Percentiles rank a stretch among this genome's conserved stretches.
These are phyloP conservation scores for Scolopax mira DNA, from an alignment of 2,113 vertebrate species.

Conservation along the genomic window DNA sequence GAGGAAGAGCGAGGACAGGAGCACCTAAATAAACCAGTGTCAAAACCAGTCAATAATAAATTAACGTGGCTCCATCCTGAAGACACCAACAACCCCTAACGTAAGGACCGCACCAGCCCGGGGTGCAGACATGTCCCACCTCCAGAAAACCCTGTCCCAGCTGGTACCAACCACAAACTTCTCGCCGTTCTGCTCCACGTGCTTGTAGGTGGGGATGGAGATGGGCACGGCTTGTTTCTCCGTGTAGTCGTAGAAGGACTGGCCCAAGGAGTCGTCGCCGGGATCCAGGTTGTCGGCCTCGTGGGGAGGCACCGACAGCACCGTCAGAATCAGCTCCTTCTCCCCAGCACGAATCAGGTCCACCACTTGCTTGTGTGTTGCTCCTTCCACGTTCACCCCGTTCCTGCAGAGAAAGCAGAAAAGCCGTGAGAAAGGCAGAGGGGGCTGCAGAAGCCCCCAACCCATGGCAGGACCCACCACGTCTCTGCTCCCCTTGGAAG, in stretches of 20 bases:
- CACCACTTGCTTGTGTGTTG: conserved; percentile 98
- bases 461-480: not conserved
- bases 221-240: conserved; percentile 98
- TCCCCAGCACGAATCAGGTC: conserved; percentile 95
- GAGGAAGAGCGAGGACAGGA: not conserved
- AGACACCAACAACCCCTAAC: no score
- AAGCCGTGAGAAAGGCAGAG: conserved; percentile 32
- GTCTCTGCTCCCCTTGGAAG: fast-evolving
- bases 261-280: conserved; percentile 86
- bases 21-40: fast-evolving
- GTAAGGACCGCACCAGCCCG: no score
- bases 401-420: conserved; percentile 75
- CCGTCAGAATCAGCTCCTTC: conserved; percentile 91
- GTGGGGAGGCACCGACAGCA: conserved; percentile 91
- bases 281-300: conserved; percentile 92
- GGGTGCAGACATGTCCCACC: not conserved
- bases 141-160: fast-evolving
- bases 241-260: conserved; percentile 92
- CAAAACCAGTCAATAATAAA: not conserved
- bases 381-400: conserved; percentile 92
- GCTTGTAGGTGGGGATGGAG: conserved; percentile 96
- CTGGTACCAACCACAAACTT: conserved; percentile 92
- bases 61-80: not conserved
- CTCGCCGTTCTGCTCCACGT: conserved; percentile 95
- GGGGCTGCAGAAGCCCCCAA: not conserved